These are phyloP conservation scores for Cheilosia variabilis DNA, from an alignment of 2,888 invertebrate genomes.

Conservation along the genomic window DNA sequence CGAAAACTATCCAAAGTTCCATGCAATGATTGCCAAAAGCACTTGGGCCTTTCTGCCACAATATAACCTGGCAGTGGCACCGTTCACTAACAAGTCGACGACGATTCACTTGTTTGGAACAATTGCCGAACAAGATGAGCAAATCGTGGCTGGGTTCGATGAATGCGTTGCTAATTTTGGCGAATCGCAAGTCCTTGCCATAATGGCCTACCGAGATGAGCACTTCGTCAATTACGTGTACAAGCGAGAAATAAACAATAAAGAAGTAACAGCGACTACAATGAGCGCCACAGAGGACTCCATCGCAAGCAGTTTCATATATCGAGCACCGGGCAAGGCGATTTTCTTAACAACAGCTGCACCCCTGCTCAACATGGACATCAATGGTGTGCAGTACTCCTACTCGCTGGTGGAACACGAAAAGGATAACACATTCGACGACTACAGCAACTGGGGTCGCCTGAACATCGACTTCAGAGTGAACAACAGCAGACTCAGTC, in stretches of 20 bases:
- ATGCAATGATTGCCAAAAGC: conserved; percentile 85
- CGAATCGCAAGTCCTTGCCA: conserved; percentile 85
- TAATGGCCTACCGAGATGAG: conserved; percentile 84
- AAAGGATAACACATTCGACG: conserved; percentile 80
- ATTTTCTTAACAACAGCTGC: conserved; percentile 85
- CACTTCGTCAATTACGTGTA: conserved; percentile 79
- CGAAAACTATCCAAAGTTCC: conserved; percentile 85
- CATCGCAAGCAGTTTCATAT: conserved; percentile 84
- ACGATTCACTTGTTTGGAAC: conserved; percentile 85
- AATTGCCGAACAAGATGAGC: conserved; percentile 86
- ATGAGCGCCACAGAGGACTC: conserved; percentile 79
- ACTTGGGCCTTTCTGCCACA: conserved; percentile 85
- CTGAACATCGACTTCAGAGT: conserved; percentile 80
- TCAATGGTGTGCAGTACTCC: conserved; percentile 10
- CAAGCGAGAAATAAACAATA: conserved; percentile 79
- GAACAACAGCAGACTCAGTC: conserved; percentile 81
- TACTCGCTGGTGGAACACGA: conserved; percentile 44
- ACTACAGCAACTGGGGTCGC: conserved; percentile 80
- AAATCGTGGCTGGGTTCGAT: conserved; percentile 85
- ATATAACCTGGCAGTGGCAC: conserved; percentile 85
- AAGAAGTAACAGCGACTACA: conserved; percentile 78
- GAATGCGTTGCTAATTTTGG: conserved; percentile 85
- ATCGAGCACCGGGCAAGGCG: conserved; percentile 85
- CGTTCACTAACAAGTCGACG: conserved; percentile 86
- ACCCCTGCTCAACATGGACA: conserved; percentile 83